Evolutionary conservation across 1,140 invertebrate genomes (phyloP), one percentile per base, ranked within the genome.

Genomic region (Hermatobates lingyangjiaoensis): DNA sequence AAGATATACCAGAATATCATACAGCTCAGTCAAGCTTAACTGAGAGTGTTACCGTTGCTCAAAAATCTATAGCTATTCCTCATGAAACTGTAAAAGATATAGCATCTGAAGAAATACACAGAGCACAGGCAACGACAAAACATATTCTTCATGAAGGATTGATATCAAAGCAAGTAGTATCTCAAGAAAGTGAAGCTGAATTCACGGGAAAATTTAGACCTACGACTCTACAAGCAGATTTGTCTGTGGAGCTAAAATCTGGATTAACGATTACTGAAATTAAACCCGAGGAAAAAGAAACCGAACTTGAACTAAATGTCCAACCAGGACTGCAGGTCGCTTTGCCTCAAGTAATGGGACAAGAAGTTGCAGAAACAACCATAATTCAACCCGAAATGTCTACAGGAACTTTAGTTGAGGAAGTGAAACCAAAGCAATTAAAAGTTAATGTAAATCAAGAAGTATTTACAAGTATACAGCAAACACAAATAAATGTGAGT

Each of bases 401-500:
- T 53, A 54, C 66, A 25, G 60, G 59, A 48, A 60, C 66, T 30
- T 56, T 73, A 1, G 52, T 57, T 23, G 46, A 51, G 2, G 51
- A 63, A 59, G 12, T 27, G 5, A 48, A 48, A 15, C 60, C 64
- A 7, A 39, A 56, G 24, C 56, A 58, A 40, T 58, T 56, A 25
- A 60, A 61, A 23, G 73, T 71, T 3, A 66, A 56, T 52, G 57
- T 69, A 48, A 60, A 68, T 56, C 66, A 65, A 57, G 58, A 66
- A 24, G 62, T 66, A 27, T 67, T 71, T 24, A 70, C 74, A 60
- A 66, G 70, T 55, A 53, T 76, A 18, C 61, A 71, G 44, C 65
- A 69, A 54, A 66, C 63, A 10, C 67, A 74, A 62, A 62, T 66
- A 24, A 53, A 70, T 27, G 55, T 66, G 30, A 65, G 69, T 1